Conservation (phyloP, 2,797 vertebrate species). For the Taenioides sp. region DNA sequence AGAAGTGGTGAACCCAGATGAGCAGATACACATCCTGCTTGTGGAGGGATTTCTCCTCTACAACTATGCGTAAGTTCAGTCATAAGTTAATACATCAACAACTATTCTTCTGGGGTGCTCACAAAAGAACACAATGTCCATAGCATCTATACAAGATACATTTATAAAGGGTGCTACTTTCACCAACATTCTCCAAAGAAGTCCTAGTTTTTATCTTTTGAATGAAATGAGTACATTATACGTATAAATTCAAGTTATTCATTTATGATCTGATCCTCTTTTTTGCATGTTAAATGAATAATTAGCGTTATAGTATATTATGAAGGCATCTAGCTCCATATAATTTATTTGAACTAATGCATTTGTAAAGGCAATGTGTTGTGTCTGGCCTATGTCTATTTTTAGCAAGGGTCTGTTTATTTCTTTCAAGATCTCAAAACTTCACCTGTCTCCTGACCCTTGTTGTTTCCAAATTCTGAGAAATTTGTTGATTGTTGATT, state of each 20-base stretch:
- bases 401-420: neutral
- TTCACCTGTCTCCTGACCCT: neutral
- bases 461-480: neutral
- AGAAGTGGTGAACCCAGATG: slow-evolving; percentile 58
- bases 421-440: neutral
- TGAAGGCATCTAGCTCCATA: neutral
- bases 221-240: no score
- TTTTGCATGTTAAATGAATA: no score
- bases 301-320: no score
- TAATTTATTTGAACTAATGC: neutral
- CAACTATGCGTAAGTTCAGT: slow-evolving; percentile 82
- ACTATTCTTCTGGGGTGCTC: neutral
- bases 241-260: no score
- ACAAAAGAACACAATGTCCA: neutral
- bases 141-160: neutral
- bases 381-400: neutral
- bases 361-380: no score
- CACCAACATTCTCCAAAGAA: neutral
- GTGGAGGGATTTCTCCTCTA: slow-evolving; percentile 96
- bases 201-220: no score
- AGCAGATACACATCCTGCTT: slow-evolving; percentile 85
- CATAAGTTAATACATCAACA: neutral
- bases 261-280: no score
- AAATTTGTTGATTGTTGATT: neutral
- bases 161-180: neutral